Conservation (phyloP, 2,797 vertebrate species). For the Acomys russatus region DNA sequence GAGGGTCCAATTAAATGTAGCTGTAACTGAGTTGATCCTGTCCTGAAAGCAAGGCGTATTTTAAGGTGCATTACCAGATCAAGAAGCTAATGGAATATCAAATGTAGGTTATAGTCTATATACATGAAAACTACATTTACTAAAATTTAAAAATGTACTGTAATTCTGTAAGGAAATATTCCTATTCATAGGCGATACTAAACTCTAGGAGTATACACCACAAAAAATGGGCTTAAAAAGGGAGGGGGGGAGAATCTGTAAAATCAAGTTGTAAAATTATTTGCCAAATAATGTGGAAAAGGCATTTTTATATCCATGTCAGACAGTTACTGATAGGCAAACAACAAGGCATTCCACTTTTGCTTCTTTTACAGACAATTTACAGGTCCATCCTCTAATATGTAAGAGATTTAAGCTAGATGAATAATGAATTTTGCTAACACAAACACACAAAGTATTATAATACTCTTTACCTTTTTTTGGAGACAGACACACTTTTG, state of each 20-base stretch:
- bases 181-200: neutral
- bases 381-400: slow-evolving; percentile 34
- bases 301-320: neutral
- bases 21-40: neutral
- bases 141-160: slow-evolving; percentile 37
- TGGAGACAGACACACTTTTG: neutral
- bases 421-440: slow-evolving; percentile 57
- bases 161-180: neutral
- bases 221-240: neutral
- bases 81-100: neutral
- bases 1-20: slow-evolving; percentile 29
- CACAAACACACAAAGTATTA: neutral
- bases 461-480: neutral
- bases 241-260: neutral
- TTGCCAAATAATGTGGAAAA: neutral
- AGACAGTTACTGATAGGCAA: neutral
- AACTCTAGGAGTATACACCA: neutral
- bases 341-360: neutral
- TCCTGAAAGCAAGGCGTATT: neutral
- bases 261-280: slow-evolving; percentile 25
- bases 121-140: slow-evolving; percentile 25
- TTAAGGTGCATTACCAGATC: neutral
- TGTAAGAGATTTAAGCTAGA: neutral
- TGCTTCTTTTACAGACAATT: slow-evolving; percentile 24
- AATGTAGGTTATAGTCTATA: slow-evolving; percentile 7